Base-by-base conservation (phyloP, 2,797 vertebrate genomes). In the Oreochromis mossambicus region DNA sequence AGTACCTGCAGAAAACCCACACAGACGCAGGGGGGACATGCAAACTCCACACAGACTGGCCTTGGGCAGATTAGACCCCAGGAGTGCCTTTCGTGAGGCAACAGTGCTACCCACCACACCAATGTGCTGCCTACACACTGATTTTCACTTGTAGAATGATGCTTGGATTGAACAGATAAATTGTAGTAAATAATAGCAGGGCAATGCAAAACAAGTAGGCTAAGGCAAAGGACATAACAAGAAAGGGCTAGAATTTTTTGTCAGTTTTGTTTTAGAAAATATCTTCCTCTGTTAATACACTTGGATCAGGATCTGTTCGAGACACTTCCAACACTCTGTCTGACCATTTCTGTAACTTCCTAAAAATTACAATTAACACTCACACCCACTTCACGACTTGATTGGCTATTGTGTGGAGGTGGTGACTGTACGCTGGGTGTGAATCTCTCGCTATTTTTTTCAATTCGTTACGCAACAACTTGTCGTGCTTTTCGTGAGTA, bases 311-410 rank as follows among this genome's bases (percentile, higher is more conserved):
- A 24, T 68, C 1, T 68, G 21, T 1, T 70, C 2, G 38, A 70
- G 66, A 29, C 41, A 11, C 24, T 73, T 73, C 43, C 3, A 46
- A 73, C 41, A 29, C 70, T 13, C 26, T 73, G 3, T 73, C 68
- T 75, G 26, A 75, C 70, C 43, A 75, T 50, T 50, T 75, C 24
- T 75, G 70, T 50, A 50, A 75, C 70, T 75, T 75, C 70, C 70
- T 50, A 75, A 75, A 70, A 75, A 50, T n/a, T 19, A 75, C 70
- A 75, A 50, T 75, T 50, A 75, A 75, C 70, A 75, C 70, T 75
- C 24, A 19, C 68, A 75, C 70, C 70, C 70, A 32, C 70, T 50
- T 75, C 43, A 50, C 26, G 1, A 50, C 26, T 32, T 75, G 70
- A 75, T 75, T 50, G 70, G 70, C 46, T 50, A 32, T n/a, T 58